These are phyloP conservation scores for Myripristis murdjan DNA, from an alignment of 2,797 vertebrate genomes.

Conservation along the genomic window DNA sequence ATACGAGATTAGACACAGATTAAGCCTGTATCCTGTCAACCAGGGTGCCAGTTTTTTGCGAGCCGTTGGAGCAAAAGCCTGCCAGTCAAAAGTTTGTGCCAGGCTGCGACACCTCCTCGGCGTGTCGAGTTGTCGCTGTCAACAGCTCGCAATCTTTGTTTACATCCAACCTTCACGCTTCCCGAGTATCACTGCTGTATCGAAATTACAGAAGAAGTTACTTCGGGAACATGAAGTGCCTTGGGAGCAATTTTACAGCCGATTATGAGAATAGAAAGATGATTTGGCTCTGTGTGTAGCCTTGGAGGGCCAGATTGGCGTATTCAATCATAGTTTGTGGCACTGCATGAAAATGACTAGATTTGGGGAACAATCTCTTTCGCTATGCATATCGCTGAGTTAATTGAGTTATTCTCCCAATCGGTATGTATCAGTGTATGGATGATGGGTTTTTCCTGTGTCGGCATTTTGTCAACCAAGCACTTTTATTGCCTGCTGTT, in stretches of 20 bases:
- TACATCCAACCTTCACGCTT: conserved; percentile 35
- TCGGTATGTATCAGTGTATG: not conserved
- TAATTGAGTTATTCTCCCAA: conserved; percentile 50
- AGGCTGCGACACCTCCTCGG: not conserved
- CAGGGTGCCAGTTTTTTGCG: too few relatives aligned
- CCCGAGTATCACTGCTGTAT: conserved; percentile 16
- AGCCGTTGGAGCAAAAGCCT: too few relatives aligned
- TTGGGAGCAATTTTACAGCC: conserved; percentile 63
- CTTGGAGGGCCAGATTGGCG: conserved; percentile 57
- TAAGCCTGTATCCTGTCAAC: too few relatives aligned
- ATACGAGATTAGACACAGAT: too few relatives aligned
- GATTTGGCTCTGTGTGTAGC: conserved; percentile 57
- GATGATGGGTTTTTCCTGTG: conserved; percentile 3
- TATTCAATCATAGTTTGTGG: conserved; percentile 65
- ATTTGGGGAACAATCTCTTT: conserved; percentile 26
- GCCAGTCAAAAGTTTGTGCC: not conserved
- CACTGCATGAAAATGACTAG: conserved; percentile 49
- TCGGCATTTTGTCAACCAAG: too few relatives aligned
- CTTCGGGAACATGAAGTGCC: conserved; percentile 56
- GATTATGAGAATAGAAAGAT: conserved; percentile 53
- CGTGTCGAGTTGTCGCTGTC: not conserved
- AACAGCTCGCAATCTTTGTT: conserved; percentile 32
- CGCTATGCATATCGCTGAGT: conserved; percentile 52
- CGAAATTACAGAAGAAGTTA: conserved; percentile 48
- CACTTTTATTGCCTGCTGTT: too few relatives aligned